Percentiles rank a stretch among this genome's conserved stretches.
These are phyloP conservation scores for Invenusta paracnida DNA, from an alignment of 2,888 invertebrate species.

Conservation along the genomic window DNA sequence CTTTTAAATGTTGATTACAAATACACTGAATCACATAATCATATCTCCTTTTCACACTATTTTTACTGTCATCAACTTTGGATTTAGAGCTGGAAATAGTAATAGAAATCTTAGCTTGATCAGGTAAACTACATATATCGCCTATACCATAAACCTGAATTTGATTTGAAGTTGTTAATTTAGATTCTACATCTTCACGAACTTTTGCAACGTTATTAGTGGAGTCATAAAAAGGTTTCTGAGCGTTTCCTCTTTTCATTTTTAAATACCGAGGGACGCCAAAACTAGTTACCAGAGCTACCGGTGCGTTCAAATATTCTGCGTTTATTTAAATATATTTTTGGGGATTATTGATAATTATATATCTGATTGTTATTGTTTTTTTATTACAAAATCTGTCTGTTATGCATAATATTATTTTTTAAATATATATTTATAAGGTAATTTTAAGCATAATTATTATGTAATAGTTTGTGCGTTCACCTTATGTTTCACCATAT, in stretches of 20 bases:
- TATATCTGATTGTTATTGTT: too few relatives aligned
- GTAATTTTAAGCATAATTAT: too few relatives aligned
- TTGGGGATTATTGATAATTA: background rate
- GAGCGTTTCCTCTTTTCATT: background rate
- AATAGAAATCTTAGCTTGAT: background rate
- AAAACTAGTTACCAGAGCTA: constrained; percentile 5
- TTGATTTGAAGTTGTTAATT: background rate
- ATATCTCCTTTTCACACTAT: constrained; percentile 19
- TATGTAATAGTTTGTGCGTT: too few relatives aligned
- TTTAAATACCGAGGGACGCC: background rate
- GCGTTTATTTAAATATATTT: background rate
- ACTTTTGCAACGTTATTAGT: background rate
- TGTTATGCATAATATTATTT: too few relatives aligned
- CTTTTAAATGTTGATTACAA: background rate
- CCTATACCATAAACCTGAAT: constrained; percentile 9
- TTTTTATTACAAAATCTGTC: too few relatives aligned
- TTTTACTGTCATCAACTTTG: constrained; percentile 15
- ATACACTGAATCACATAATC: constrained; percentile 5
- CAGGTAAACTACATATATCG: constrained; percentile 1
- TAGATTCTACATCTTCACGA: background rate
- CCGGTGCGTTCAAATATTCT: constrained; percentile 8
- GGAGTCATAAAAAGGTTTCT: background rate
- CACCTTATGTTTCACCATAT: too few relatives aligned
- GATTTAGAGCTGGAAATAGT: background rate
- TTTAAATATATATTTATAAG: too few relatives aligned